These are phyloP conservation scores for Eulimnadia texana DNA, from an alignment of 1,140 invertebrate species.

Conservation along the genomic window DNA sequence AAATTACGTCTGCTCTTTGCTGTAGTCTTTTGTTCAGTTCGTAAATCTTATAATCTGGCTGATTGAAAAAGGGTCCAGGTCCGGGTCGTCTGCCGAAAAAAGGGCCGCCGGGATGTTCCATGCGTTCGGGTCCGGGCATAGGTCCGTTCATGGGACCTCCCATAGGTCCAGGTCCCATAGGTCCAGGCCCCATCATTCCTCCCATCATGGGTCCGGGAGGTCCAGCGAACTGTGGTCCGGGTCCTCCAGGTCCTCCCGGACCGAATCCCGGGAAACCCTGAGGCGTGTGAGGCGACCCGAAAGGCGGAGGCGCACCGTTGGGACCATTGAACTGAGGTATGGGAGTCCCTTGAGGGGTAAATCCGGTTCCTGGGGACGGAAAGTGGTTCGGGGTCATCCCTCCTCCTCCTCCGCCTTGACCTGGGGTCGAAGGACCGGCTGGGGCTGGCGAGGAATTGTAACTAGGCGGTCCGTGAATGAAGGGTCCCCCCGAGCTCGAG, in stretches of 20 bases:
- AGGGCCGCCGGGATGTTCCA: slow-evolving; percentile 9
- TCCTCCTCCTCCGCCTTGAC: slow-evolving; percentile 12
- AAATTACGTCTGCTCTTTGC: slow-evolving; percentile 81
- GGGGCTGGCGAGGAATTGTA: slow-evolving; percentile 16
- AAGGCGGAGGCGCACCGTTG: slow-evolving; percentile 4
- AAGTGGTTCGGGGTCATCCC: slow-evolving; percentile 14
- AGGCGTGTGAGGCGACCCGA: slow-evolving; percentile 9
- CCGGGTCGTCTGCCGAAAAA: slow-evolving; percentile 39
- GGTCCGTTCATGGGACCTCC: slow-evolving; percentile 3
- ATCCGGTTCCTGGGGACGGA: slow-evolving; percentile 15
- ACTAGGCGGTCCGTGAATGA: slow-evolving; percentile 15
- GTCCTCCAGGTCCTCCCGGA: slow-evolving; percentile 3
- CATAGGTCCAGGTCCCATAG: slow-evolving; percentile 5
- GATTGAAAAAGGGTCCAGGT: slow-evolving; percentile 86
- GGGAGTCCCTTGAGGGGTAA: slow-evolving; percentile 3
- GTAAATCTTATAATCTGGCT: slow-evolving; percentile 91
- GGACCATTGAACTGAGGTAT: slow-evolving; percentile 14
- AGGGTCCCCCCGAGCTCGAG: not conserved
- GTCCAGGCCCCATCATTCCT: not conserved
- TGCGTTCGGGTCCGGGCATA: not conserved
- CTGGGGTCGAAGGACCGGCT: slow-evolving; percentile 14
- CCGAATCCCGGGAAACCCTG: slow-evolving; percentile 6
- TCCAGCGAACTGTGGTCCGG: not conserved
- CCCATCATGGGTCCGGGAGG: slow-evolving; percentile 6
- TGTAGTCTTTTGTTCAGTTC: slow-evolving; percentile 94